Base-by-base conservation (phyloP, 37 sponge, comb jelly and placozoan species). In the Petrosia ficiformis region DNA sequence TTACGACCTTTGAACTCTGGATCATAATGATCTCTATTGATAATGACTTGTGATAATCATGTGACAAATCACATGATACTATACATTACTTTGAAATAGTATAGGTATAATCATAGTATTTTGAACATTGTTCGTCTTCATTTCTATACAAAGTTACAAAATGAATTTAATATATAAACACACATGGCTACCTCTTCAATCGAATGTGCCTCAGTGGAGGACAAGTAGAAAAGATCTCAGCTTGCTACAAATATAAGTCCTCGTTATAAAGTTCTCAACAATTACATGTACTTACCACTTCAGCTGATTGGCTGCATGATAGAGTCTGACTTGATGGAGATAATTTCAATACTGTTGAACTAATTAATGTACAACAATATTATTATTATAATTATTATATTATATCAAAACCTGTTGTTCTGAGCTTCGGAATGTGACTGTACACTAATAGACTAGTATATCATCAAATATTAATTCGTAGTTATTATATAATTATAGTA, bases 201-300 rank as follows among this genome's bases (percentile, higher is more conserved):
- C 68, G n/a, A 38, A 77, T 77, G 34, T 77, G 77, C 34, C 77
- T 63, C 26, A 38, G 54, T 10, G 77, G 77, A 1, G 77, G 77
- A 33, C 77, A 77, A n/a, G 64, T 35, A 3, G 65, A 24, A 29
- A 44, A 33, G 10, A 77, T 16, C 52, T 65, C 25, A 21, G 52
- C 4, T 6, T 65, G 56, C 77, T 77, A 33, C 0, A 77, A 4
- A 21, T 43, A 36, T 3, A 57, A n/a, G n/a, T n/a, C n/a, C n/a
- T n/a, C n/a, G n/a, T n/a, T n/a, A n/a, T n/a, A n/a, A n/a, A n/a
- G n/a, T n/a, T n/a, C n/a, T n/a, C n/a, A n/a, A n/a, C n/a, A n/a
- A n/a, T n/a, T n/a, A n/a, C n/a, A n/a, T n/a, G 56, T 24, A 34
- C 65, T 77, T 77, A 65, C 77, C 39, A 34, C 36, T 66, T 77